Base-by-base conservation (phyloP, 2,888 invertebrate genomes). In the Sphecodes monilicornis region DNA sequence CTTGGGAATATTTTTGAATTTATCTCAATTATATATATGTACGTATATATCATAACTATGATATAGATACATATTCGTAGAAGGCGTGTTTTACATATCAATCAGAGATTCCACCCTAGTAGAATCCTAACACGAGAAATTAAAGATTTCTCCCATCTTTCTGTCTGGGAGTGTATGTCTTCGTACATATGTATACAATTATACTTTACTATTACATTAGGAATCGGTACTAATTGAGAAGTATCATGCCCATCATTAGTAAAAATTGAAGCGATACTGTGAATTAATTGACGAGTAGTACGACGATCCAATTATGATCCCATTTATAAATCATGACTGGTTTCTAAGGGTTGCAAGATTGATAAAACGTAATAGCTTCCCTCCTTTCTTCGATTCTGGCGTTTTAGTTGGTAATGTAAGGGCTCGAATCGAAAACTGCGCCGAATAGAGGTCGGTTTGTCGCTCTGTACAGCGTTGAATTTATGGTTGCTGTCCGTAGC, bases 401-500 rank as follows among this genome's bases (percentile, higher is more conserved):
- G 71, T 83, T 86, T 82, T 76, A 64, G 75, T 50, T 66, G 46
- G 70, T 81, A 80, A 77, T 70, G 78, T 80, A 88, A 89, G 74
- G 78, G 78, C 75, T 73, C 69, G 85, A 64, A 80, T 83, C 84
- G 80, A 87, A 84, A 89, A 89, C 78, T 83, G 77, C 78, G 82
- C 68, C 43, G 81, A 46, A 70, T 72, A 75, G 78, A 80, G 73
- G 78, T 80, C 77, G 85, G 84, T 81, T 89, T 89, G 90, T 89
- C 89, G 84, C 73, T 82, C 75, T 75, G 75, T 68, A 69, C 83
- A 80, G 54, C 88, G 84, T 87, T 88, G 84, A 89, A 92, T 92
- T 92, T 92, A 92, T 92, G 88, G 91, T 88, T 89, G 82, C 89
- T 81, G 87, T 87, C 88, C 84, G 73, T 82, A 80, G 77, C 80